phyloP scores from a whole-genome alignment of 2,888 invertebrate species.

The Patella depressa region DNA sequence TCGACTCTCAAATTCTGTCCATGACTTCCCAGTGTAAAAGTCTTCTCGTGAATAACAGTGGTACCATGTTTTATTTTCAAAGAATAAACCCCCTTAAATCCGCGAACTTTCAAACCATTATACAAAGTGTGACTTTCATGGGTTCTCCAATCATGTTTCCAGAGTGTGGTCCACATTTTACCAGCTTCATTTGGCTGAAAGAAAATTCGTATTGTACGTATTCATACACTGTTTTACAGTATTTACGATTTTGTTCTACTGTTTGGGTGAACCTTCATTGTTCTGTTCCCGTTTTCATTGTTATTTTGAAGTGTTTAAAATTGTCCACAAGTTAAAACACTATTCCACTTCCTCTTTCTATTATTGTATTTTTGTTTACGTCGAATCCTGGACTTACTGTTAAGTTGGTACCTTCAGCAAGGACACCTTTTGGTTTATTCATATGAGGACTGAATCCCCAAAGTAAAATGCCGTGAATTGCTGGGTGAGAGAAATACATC shows the following conservation, averaged over 20 bases:
- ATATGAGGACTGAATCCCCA: slow-evolving; percentile 30
- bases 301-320: slow-evolving; percentile 22
- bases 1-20: not conserved
- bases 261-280: too few relatives aligned
- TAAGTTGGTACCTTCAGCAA: not conserved
- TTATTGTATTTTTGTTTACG: too few relatives aligned
- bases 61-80: slow-evolving; percentile 7
- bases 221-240: not conserved
- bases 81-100: slow-evolving; percentile 16
- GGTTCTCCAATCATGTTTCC: slow-evolving; percentile 18
- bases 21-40: slow-evolving; percentile 11
- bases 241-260: too few relatives aligned
- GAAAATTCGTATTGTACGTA: not conserved
- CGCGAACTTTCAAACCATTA: slow-evolving; percentile 1
- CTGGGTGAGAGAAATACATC: slow-evolving; percentile 23
- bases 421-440: not conserved
- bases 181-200: slow-evolving; percentile 17
- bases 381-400: too few relatives aligned
- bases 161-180: slow-evolving; percentile 2
- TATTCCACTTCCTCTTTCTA: slow-evolving; percentile 9
- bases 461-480: slow-evolving; percentile 23
- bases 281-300: too few relatives aligned
- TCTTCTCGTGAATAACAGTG: slow-evolving; percentile 1
- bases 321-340: slow-evolving; percentile 30
- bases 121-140: not conserved